Evolutionary conservation across 2,888 invertebrate genomes (phyloP), one percentile per base, ranked within the genome.

Genomic region (Heteromyza rotundicornis): DNA sequence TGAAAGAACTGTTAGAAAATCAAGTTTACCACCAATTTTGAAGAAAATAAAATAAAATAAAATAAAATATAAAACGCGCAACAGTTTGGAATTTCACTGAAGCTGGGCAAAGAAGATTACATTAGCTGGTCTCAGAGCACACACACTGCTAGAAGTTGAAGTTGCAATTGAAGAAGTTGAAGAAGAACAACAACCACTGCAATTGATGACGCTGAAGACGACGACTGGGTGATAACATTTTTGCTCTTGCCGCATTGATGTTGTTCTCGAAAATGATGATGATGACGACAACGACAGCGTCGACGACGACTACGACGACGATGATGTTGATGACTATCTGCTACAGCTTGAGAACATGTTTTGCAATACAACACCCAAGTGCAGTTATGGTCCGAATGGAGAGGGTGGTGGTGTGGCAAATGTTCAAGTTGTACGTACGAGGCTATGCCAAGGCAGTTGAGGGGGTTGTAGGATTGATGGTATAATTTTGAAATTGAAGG

Each of bases 1-100:
- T 40, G 14, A 47, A 57, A 59, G 44, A 53, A 59, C 59, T 59
- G 59, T 59, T 59, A 59, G 59, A 53, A 59, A 59, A 59, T 53
- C 59, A 59, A 59, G 59, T 59, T 59, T 59, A 40, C 17, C 40
- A 57, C 47, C 24, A 57, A 57, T 57, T 57, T 40, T 55, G 20
- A 22, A 16, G 27, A 53, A 53, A 8, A n/a, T 14, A 49, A 60
- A n/a, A n/a, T 60, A 40, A 51, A 47, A n/a, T 19, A 44, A 2
- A 27, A 17, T 32, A 17, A 24, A 52, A 32, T 51, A 14, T 19
- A 52, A n/a, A n/a, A n/a, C 52, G 32, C 32, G 27, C 16, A n/a
- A n/a, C n/a, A n/a, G n/a, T n/a, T n/a, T n/a, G n/a, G n/a, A n/a
- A n/a, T n/a, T n/a, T n/a, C n/a, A n/a, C n/a, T n/a, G n/a, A n/a